Evolutionary conservation across 2,888 invertebrate genomes (phyloP), one percentile per base, ranked within the genome.

Genomic region (Orchesella flavescens): DNA sequence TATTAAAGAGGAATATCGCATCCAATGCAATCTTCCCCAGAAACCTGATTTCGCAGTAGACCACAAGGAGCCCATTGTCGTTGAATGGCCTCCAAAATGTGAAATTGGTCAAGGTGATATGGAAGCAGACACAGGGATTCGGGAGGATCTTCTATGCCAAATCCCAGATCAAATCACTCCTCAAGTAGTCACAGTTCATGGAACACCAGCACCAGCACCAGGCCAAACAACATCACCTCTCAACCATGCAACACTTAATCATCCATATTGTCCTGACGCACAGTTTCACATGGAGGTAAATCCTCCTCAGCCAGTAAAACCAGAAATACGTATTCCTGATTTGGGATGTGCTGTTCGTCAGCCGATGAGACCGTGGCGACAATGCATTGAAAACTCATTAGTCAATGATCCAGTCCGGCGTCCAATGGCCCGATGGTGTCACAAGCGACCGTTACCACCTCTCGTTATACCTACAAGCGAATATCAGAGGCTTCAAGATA

Each of bases 341-440:
- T 17, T 81, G 76, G 66, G 66, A 13, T 72, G 66, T 57, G 77
- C 81, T 10, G 82, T 86, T 12, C 71, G 86, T 3, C 84, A 84
- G 15, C 88, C 88, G 3, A 69, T 75, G 53, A 44, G 85, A 46
- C 80, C 83, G 4, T 87, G 88, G 88, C 79, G 44, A 44, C 88
- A 87, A 72, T 88, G 88, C 59, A 86, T 87, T 19, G 88, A 88
- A 23, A 86, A 84, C 24, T 76, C 86, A 15, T 23, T 87, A 7
- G 84, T 88, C 5, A 86, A 85, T 63, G 88, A 88, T 61, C 84
- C 82, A 65, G 88, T 88, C 5, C 83, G 88, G 15, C 84, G 88
- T n/a, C 87, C 88, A 19, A 21, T 88, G 84, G 88, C 87, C 13
- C 81, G 87, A 0, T 85, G 85, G 80, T 87, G 84, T 73, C 86